phyloP scores from a whole-genome alignment of 1,140 invertebrate genomes.

The Nasonia longicornis region DNA sequence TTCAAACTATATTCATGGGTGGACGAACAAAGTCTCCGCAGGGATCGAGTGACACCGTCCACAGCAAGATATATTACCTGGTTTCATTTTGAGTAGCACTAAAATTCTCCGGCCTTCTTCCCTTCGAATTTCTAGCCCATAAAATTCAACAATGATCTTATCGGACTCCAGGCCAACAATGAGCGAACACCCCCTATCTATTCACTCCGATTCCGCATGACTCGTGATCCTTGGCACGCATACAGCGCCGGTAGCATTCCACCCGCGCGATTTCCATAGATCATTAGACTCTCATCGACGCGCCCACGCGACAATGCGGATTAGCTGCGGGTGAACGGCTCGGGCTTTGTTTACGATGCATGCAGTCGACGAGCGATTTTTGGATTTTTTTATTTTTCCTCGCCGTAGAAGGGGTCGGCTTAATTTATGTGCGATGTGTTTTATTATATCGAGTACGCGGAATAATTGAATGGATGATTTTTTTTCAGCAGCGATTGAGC shows the following conservation, averaged over 20 bases:
- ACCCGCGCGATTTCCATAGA: slow-evolving; percentile 22
- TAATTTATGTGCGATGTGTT: background rate
- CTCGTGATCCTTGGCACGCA: slow-evolving; percentile 54
- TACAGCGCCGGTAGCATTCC: slow-evolving; percentile 37
- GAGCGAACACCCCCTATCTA: background rate
- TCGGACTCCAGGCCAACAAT: background rate
- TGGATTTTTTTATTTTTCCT: background rate
- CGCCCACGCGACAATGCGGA: background rate
- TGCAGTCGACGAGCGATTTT: background rate
- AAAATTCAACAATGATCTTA: background rate
- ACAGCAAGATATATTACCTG: too few relatives aligned
- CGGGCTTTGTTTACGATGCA: background rate
- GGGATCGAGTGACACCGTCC: too few relatives aligned
- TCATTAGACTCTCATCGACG: slow-evolving; percentile 29
- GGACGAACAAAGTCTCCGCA: too few relatives aligned
- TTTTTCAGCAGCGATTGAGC: too few relatives aligned
- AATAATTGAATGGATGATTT: background rate
- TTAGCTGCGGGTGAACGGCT: slow-evolving; percentile 12
- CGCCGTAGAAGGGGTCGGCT: too few relatives aligned
- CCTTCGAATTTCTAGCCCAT: background rate
- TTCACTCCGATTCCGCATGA: slow-evolving; percentile 15
- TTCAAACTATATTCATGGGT: too few relatives aligned
- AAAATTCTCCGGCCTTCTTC: background rate
- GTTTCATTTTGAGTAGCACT: too few relatives aligned
- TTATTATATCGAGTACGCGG: background rate